Evolutionary conservation across 2,888 invertebrate genomes (phyloP).

Genomic region (Pedicia rivosa): DNA sequence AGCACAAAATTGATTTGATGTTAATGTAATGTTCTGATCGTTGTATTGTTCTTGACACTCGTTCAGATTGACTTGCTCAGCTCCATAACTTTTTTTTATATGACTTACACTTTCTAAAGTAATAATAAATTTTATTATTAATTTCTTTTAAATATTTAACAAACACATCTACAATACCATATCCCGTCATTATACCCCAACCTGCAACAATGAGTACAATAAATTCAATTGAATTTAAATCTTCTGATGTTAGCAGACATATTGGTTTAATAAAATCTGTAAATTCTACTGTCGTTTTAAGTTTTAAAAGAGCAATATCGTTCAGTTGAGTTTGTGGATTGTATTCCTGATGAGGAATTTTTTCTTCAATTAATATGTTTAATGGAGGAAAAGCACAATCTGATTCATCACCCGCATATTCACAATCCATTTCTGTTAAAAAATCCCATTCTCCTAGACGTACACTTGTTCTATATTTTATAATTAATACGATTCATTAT

Average conservation of each 20-base stretch:
- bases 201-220: conserved; percentile 39
- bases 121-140: no score
- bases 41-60: no score
- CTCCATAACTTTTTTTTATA: no score
- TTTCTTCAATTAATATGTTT: conserved; percentile 43
- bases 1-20: no score
- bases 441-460: conserved; percentile 37
- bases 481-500: no score
- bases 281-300: conserved; percentile 35
- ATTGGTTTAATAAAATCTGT: conserved; percentile 24
- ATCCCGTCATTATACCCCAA: conserved; percentile 54
- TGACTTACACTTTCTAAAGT: no score
- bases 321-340: conserved; percentile 41
- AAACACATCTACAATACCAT: no score
- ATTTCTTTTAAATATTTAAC: no score
- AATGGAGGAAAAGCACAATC: conserved; percentile 34
- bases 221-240: conserved; percentile 33
- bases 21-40: no score
- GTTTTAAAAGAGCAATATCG: conserved; percentile 56
- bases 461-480: conserved; percentile 5
- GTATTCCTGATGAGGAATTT: conserved; percentile 49
- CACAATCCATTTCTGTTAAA: conserved; percentile 34
- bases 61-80: no score
- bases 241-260: conserved; percentile 24
- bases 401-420: no score